These are phyloP conservation scores for Romanogobio albipinnatus DNA, from an alignment of 2,113 vertebrate genomes.

Conservation along the genomic window DNA sequence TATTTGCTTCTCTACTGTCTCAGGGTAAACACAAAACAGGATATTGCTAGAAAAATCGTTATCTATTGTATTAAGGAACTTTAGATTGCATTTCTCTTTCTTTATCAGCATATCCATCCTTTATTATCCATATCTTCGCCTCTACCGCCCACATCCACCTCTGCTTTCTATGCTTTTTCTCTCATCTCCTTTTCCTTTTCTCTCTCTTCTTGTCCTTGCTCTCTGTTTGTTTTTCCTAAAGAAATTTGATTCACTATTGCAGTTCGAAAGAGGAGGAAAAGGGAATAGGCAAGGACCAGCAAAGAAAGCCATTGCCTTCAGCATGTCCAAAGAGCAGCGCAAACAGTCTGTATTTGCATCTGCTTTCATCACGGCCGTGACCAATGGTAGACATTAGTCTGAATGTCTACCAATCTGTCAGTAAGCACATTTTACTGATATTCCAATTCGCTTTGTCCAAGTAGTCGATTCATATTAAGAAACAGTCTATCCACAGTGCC, in stretches of 20 bases:
- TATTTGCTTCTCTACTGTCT: constrained; percentile 8
- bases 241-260: background rate
- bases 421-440: background rate
- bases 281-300: background rate
- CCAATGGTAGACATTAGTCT: constrained; percentile 26
- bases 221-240: constrained; percentile 37
- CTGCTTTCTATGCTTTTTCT: constrained; percentile 48
- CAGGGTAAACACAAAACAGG: constrained; percentile 1
- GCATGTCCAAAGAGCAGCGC: background rate
- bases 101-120: constrained; percentile 35
- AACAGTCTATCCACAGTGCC: background rate
- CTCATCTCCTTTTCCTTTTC: constrained; percentile 58
- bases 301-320: background rate
- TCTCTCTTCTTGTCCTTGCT: constrained; percentile 52
- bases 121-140: constrained; percentile 22
- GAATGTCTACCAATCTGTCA: constrained; percentile 24
- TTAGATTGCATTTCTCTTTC: constrained; percentile 22
- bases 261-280: background rate
- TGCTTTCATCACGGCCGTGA: background rate
- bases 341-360: background rate
- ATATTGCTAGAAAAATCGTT: constrained; percentile 32
- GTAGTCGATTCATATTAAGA: background rate
- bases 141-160: constrained; percentile 43
- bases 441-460: background rate
- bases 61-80: constrained; percentile 1